Evolutionary conservation across 2,888 invertebrate genomes (phyloP).

Genomic region (Atrina japonica): DNA sequence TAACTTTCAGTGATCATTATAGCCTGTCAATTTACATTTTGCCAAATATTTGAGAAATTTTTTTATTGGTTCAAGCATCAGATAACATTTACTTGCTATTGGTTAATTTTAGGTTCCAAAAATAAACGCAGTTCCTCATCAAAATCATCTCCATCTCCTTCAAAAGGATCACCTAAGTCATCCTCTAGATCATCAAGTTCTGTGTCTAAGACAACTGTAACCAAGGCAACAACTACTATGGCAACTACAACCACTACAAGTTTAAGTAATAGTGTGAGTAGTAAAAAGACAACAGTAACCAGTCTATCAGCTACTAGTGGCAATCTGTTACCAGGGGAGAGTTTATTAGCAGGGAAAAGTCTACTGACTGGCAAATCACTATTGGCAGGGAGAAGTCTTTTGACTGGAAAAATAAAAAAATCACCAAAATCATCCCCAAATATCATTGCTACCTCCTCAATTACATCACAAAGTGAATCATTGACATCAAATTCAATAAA

Average conservation of each 20-base stretch:
- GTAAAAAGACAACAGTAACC: constrained; percentile 15
- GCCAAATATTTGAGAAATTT: too few relatives aligned
- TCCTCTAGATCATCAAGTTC: constrained; percentile 43
- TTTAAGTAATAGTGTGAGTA: constrained; percentile 38
- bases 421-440: constrained; percentile 24
- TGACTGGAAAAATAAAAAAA: constrained; percentile 46
- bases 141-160: constrained; percentile 26
- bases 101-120: too few relatives aligned
- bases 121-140: constrained; percentile 2
- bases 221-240: constrained; percentile 42
- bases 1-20: too few relatives aligned
- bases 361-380: constrained; percentile 37
- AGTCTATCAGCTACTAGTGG: not conserved
- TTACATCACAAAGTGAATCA: too few relatives aligned
- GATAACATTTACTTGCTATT: too few relatives aligned
- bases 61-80: too few relatives aligned
- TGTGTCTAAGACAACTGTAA: constrained; percentile 32
- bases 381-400: constrained; percentile 46
- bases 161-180: constrained; percentile 43
- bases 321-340: too few relatives aligned
- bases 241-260: constrained; percentile 46
- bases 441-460: too few relatives aligned
- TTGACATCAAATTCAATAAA: too few relatives aligned
- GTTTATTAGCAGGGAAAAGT: constrained; percentile 12
- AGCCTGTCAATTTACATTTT: too few relatives aligned